A percentile compares a stretch with the other conserved stretches of the same genome.
These are phyloP conservation scores for Cerastis leucographa DNA, from an alignment of 2,888 invertebrate genomes.

Conservation along the genomic window DNA sequence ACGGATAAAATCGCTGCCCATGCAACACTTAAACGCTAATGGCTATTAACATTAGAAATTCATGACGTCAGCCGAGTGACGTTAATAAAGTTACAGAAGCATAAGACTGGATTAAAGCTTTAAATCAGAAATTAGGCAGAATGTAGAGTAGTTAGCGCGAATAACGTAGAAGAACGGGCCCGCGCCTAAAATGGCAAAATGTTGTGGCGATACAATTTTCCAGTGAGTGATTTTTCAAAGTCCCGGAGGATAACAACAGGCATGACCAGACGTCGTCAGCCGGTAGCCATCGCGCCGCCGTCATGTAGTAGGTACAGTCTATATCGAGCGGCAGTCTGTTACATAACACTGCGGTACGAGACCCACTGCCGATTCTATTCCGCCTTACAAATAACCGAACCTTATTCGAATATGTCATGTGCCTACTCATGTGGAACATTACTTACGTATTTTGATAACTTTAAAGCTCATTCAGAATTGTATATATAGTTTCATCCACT, in stretches of 20 bases:
- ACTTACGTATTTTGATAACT: slow-evolving; percentile 17
- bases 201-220: slow-evolving; percentile 70
- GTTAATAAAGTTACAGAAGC: slow-evolving; percentile 19
- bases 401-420: slow-evolving; percentile 65
- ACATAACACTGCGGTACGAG: slow-evolving; percentile 88
- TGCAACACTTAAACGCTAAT: slow-evolving; percentile 40
- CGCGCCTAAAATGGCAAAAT: slow-evolving; percentile 27
- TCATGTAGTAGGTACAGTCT: slow-evolving; percentile 74
- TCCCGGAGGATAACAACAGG: slow-evolving; percentile 69
- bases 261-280: slow-evolving; percentile 73
- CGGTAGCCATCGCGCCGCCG: slow-evolving; percentile 74
- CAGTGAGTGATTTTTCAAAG: slow-evolving; percentile 70
- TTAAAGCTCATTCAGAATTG: slow-evolving; percentile 9
- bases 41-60: slow-evolving; percentile 35
- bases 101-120: slow-evolving; percentile 13
- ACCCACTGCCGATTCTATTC: slow-evolving; percentile 76
- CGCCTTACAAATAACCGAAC: slow-evolving; percentile 71
- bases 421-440: slow-evolving; percentile 26
- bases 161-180: slow-evolving; percentile 2
- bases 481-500: slow-evolving; percentile 2
- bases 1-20: slow-evolving; percentile 33
- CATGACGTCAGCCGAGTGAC: slow-evolving; percentile 16
- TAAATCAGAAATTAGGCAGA: slow-evolving; percentile 40
- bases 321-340: slow-evolving; percentile 85
- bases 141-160: slow-evolving; percentile 10